Base-by-base conservation (phyloP, 2,888 invertebrate genomes). In the Dolichomitus sp. region DNA sequence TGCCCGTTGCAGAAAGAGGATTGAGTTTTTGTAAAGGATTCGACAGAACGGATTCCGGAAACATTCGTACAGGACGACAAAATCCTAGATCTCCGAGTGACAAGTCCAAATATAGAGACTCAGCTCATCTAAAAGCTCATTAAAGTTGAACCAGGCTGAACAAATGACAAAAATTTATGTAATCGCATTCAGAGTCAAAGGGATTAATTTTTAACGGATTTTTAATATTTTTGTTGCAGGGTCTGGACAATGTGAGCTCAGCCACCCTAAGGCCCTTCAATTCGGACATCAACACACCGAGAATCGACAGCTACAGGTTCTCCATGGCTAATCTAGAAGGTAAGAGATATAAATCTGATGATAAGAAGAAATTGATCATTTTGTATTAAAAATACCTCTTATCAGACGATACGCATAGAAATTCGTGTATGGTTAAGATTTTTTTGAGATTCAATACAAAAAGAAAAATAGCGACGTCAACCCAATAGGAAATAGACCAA, bases 311-410 rank as follows among this genome's bases (percentile, higher is more conserved):
- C 83, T 98, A 98, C 94, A 96, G 99, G 90, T 98, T 98, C 94
- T 98, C 98, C 72, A 98, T 98, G 98, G 98, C 98, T 69, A 99
- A 98, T 94, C 95, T 99, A 73, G 98, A 99, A 95, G 95, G 95
- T 95, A 89, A 93, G 93, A 86, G 81, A 70, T 17, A 66, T n/a
- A 11, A 14, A 12, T 33, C 30, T 3, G 23, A 50, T 7, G 12
- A n/a, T 0, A 5, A 19, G 30, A 48, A 17, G 12, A 6, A 30
- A 3, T 30, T n/a, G 14, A 30, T 57, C 11, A 17, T 11, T 63
- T 40, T 45, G 17, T 19, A 37, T 61, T 19, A 0, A 37, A 5
- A 61, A 23, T 48, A 1, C 14, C n/a, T n/a, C n/a, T n/a, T n/a
- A n/a, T n/a, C n/a, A n/a, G n/a, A n/a, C n/a, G n/a, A n/a, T n/a